Conservation (phyloP, 2,888 invertebrate species). For the Volucella zonaria region DNA sequence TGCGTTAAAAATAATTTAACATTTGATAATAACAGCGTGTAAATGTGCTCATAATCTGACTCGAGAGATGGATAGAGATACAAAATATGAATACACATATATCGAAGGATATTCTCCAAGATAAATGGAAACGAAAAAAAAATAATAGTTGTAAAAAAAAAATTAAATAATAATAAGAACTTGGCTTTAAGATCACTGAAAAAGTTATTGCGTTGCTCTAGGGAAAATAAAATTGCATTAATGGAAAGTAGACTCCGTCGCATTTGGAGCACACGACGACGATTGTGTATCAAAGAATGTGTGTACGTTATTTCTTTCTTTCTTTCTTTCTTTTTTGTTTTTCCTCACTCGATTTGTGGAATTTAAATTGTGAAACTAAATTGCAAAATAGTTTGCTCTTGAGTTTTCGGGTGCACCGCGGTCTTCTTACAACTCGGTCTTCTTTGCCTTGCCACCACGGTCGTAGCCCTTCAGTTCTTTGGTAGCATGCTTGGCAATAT, state of each 20-base stretch:
- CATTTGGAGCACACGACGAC: neutral
- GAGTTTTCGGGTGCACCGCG: slow-evolving; percentile 1
- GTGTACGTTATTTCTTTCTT: slow-evolving; percentile 14
- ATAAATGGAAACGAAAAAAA: slow-evolving; percentile 1
- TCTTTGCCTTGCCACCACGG: slow-evolving; percentile 88
- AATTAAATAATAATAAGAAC: slow-evolving; percentile 15
- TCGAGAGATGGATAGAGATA: slow-evolving; percentile 49
- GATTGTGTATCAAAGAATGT: slow-evolving; percentile 41
- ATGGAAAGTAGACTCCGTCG: slow-evolving; percentile 26
- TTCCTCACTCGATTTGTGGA: slow-evolving; percentile 64
- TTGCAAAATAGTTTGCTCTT: slow-evolving; percentile 44
- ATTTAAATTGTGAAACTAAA: slow-evolving; percentile 63
- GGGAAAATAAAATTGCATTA: slow-evolving; percentile 23
- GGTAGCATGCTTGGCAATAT: slow-evolving; percentile 95
- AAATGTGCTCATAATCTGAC: slow-evolving; percentile 48
- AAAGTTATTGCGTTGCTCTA: slow-evolving; percentile 34
- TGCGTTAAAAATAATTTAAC: slow-evolving; percentile 66
- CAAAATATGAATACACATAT: slow-evolving; percentile 35
- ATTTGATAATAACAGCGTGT: slow-evolving; percentile 57
- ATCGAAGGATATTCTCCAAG: slow-evolving; percentile 16
- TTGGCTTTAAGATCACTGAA: slow-evolving; percentile 28
- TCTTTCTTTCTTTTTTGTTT: slow-evolving; percentile 6
- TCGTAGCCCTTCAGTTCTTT: slow-evolving; percentile 93
- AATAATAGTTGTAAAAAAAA: neutral
- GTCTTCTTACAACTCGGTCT: slow-evolving; percentile 80